Evolutionary conservation across 2,888 invertebrate genomes (phyloP).

Genomic region (Catocala nupta): DNA sequence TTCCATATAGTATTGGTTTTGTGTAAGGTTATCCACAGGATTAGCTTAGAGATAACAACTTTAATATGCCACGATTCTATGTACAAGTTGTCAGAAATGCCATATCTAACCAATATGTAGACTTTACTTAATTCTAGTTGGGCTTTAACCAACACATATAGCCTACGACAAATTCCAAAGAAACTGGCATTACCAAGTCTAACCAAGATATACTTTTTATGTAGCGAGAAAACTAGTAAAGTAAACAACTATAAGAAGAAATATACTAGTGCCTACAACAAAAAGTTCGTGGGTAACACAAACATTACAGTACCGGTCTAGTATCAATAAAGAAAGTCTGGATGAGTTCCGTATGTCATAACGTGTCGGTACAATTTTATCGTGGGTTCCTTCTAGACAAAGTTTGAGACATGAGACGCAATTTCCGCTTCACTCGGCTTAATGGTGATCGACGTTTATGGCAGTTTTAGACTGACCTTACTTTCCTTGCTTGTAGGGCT

Average conservation of each 20-base stretch:
- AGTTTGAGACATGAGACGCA: constrained; percentile 53
- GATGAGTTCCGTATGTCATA: constrained; percentile 30
- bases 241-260: not conserved
- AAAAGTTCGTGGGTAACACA: constrained; percentile 3
- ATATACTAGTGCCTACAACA: not conserved
- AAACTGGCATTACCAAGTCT: too few relatives aligned
- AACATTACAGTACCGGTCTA: constrained; percentile 13
- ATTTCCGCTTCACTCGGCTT: constrained; percentile 58
- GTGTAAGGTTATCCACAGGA: too few relatives aligned
- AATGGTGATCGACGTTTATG: constrained; percentile 56
- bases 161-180: too few relatives aligned
- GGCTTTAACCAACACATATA: too few relatives aligned
- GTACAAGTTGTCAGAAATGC: too few relatives aligned
- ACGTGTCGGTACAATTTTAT: constrained; percentile 36
- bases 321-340: constrained; percentile 25
- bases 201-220: too few relatives aligned
- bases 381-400: constrained; percentile 34
- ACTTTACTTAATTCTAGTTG: too few relatives aligned
- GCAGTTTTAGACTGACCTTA: constrained; percentile 23
- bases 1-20: too few relatives aligned
- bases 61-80: too few relatives aligned
- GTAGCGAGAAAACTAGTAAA: too few relatives aligned
- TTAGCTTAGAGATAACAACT: too few relatives aligned
- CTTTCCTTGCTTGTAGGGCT: constrained; percentile 27
- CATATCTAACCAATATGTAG: too few relatives aligned